Conservation (phyloP, 53 echinoderm and acorn worm species). For the Crossaster papposus region DNA sequence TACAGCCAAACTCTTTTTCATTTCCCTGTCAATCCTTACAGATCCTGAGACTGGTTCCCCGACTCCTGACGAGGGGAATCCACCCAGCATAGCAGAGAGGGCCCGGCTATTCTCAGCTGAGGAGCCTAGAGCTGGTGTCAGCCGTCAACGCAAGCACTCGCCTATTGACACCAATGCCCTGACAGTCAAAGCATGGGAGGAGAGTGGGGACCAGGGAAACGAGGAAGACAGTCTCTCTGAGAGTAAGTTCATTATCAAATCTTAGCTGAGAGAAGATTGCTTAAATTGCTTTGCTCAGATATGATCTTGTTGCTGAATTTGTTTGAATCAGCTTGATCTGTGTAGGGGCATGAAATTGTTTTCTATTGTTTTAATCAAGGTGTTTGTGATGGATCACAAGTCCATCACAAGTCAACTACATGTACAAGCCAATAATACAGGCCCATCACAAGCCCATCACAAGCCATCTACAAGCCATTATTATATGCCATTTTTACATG, state of each 20-base stretch:
- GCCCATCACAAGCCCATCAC: too few relatives aligned
- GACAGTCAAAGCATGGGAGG: background rate
- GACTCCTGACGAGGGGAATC: background rate
- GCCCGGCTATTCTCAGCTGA: slow-evolving; percentile 25
- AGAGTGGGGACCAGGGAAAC: slow-evolving; percentile 15
- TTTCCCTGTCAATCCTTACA: background rate
- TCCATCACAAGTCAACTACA: too few relatives aligned
- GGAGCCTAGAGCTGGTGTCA: background rate
- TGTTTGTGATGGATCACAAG: too few relatives aligned
- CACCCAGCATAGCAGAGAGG: slow-evolving; percentile 23
- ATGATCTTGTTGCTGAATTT: too few relatives aligned
- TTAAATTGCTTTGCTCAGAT: too few relatives aligned
- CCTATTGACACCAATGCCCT: background rate
- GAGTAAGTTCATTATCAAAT: background rate
- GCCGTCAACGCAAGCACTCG: background rate
- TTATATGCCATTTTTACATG: too few relatives aligned
- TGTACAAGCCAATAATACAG: too few relatives aligned
- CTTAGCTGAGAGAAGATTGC: background rate
- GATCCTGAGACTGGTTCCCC: slow-evolving; percentile 16
- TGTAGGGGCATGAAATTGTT: too few relatives aligned
- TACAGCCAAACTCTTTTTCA: background rate
- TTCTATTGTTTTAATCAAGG: too few relatives aligned
- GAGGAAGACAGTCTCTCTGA: background rate
- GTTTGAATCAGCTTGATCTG: too few relatives aligned
- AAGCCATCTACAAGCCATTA: too few relatives aligned